Conservation (phyloP, 2,888 invertebrate genomes). For the Andrena bicolor region DNA sequence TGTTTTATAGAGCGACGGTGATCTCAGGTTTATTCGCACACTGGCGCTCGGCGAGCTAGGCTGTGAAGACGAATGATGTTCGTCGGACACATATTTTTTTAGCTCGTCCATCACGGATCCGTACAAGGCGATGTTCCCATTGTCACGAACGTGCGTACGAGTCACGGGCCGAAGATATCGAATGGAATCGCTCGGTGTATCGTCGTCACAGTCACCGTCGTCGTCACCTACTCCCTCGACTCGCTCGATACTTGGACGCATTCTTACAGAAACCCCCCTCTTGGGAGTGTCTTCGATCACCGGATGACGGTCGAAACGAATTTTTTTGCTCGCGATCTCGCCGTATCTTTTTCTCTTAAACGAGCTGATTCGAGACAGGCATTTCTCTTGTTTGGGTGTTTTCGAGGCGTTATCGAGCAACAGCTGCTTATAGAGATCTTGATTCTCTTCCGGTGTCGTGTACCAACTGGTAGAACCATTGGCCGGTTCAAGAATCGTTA, state of each 20-base stretch:
- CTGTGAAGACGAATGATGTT: neutral
- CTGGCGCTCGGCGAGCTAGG: neutral
- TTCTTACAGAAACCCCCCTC: constrained; percentile 33
- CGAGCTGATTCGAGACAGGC: constrained; percentile 64
- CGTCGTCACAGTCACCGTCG: neutral
- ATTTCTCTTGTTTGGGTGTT: constrained; percentile 65
- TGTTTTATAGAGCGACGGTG: constrained; percentile 25
- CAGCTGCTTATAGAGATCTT: constrained; percentile 53
- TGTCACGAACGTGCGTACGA: too few species aligned
- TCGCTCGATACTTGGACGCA: constrained; percentile 14
- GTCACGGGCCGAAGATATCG: neutral
- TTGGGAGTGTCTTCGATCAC: constrained; percentile 61
- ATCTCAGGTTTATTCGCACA: neutral
- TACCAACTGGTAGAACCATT: constrained; percentile 3
- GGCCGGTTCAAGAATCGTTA: neutral
- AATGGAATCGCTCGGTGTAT: neutral
- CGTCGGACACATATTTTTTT: neutral
- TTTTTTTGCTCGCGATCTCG: constrained; percentile 24
- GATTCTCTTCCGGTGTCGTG: constrained; percentile 73
- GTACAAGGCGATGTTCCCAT: constrained; percentile 19
- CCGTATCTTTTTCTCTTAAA: constrained; percentile 40
- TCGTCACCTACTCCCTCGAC: neutral
- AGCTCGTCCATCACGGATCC: constrained; percentile 46
- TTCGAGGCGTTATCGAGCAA: constrained; percentile 66
- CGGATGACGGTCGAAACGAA: constrained; percentile 20